Evolutionary conservation across 2,797 vertebrate species (phyloP), one percentile per base, ranked within the genome.

Genomic region (Poeciliopsis presidionis): DNA sequence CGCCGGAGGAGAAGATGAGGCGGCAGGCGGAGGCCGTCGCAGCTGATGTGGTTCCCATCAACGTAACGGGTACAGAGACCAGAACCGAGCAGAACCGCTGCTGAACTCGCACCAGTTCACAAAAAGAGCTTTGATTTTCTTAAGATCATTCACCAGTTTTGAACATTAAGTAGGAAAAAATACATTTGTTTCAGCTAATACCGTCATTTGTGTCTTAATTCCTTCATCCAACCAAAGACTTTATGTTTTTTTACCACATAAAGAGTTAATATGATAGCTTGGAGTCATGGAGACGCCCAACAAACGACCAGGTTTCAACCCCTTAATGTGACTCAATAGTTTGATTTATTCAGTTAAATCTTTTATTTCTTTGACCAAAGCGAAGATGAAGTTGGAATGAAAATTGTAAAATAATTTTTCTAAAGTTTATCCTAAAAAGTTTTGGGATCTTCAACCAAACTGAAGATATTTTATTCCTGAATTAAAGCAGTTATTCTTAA

Each of bases 1-100:
- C 98, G 0, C 98, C 98, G 0, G 98, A 99, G 90, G 97, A 99
- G 94, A 97, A 95, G 90, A 98, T 98, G 96, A 95, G 97, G 73
- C 96, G 93, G 76, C 97, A 97, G 80, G 97, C 98, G 0, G 95
- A 96, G 84, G 90, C 96, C 0, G 94, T 99, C 55, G 93, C 95
- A 18, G 96, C 96, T 16, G 96, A 97, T 55, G 93, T 99, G 12
- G 93, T 99, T 77, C 96, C 97, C 0, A 99, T 99, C 87, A 97
- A 96, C 28, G 86, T 96, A 0, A 94, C 95, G 89, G 95, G 95
- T 95, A 51, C 30, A 49, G 0, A 57, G 20, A 41, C 5, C 49
- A 22, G 49, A 51, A 51, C 20, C 47, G 7, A 18, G 5, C 13
- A 14, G 2, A 43, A 43, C 41, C 30, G 28, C 1, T 1, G 13